Evolutionary conservation across 2,113 vertebrate genomes (phyloP).

Genomic region (Candoia aspera): DNA sequence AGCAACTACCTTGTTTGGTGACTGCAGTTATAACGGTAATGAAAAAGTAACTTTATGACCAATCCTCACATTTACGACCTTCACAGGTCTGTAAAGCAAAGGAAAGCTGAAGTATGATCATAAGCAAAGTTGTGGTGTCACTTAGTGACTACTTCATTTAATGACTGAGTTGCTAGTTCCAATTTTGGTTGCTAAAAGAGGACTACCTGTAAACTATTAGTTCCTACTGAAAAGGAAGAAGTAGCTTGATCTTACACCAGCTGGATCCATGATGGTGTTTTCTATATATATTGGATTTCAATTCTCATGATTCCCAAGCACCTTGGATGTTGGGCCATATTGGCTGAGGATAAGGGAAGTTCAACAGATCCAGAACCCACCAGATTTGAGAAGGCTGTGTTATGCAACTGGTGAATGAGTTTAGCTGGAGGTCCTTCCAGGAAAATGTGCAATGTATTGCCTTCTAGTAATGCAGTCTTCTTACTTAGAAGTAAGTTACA

Average conservation of each 20-base stretch:
- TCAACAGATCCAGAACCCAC: neutral
- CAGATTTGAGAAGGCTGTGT: neutral
- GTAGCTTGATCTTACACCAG: neutral
- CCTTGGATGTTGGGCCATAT: neutral
- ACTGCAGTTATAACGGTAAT: too few relatives aligned
- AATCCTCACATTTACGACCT: neutral
- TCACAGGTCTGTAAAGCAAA: neutral
- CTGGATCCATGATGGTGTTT: neutral
- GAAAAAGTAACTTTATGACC: too few relatives aligned
- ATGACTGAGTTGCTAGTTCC: neutral
- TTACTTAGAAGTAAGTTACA: too few relatives aligned
- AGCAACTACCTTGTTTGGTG: too few relatives aligned
- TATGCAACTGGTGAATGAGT: neutral
- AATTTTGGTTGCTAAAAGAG: neutral
- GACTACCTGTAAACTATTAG: neutral
- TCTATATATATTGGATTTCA: neutral
- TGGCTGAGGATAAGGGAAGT: neutral
- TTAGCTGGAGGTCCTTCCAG: neutral
- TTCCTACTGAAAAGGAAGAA: too few relatives aligned
- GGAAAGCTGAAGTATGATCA: neutral
- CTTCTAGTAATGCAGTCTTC: neutral
- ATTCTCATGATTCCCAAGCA: neutral
- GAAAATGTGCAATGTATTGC: neutral
- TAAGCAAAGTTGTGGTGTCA: neutral
- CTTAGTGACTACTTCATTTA: neutral